Base-by-base conservation (phyloP, 2,888 invertebrate species). In the Sinopyrophorus schimmeli region DNA sequence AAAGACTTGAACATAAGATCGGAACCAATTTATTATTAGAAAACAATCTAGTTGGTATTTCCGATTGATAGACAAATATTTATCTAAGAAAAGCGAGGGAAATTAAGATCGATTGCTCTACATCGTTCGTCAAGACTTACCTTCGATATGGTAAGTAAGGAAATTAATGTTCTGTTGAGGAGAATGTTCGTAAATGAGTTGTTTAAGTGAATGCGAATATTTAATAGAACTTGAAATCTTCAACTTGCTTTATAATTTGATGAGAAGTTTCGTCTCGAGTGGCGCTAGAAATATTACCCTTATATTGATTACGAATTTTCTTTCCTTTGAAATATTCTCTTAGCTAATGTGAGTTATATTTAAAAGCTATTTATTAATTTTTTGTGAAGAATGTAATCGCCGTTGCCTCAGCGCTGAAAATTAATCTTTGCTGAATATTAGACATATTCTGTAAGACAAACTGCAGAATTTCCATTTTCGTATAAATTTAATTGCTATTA, bases 21-120 rank as follows among this genome's bases (percentile, higher is more conserved):
- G 46, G 48, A 51, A 58, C 58, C 63, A 64, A 66, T 65, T 66
- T 66, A 64, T 62, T 64, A 63, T 63, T 62, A 60, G 65, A 63
- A n/a, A 59, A 60, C 60, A 59, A 61, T 62, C 63, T 59, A 55
- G 56, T 53, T 55, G 59, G 64, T 59, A 66, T 65, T 65, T 66
- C 66, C 66, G 64, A 65, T 62, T 64, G 63, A 61, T 59, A 61
- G 61, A 62, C 50, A 63, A 53, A 57, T 59, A 44, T 31, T 32
- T 57, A 60, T 52, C 59, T 59, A 55, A 47, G 52, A 54, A 53
- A 47, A 50, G 43, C 21, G 20, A 20, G 37, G 20, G 46, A 39
- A 42, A 27, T 46, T 41, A 26, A 12, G 41, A 54, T 57, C 42
- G 42, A 43, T 43, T 43, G 20, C 34, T 32, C 31, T 14, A 12